Base-by-base conservation (phyloP, 2,888 invertebrate species). In the Sabatieria punctata region DNA sequence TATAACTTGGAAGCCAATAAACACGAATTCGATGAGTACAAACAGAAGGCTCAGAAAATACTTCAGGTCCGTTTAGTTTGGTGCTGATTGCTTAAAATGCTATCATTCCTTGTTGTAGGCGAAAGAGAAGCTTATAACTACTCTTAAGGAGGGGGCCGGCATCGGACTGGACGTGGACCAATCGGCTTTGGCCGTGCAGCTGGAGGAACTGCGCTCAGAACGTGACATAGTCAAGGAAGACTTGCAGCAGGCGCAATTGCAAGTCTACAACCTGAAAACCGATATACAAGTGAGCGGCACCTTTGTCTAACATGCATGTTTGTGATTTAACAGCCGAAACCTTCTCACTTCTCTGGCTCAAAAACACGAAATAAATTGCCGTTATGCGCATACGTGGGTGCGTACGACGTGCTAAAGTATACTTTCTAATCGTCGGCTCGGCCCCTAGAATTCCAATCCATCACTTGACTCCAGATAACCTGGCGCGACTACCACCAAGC, bases 11-110 rank as follows among this genome's bases (percentile, higher is more conserved):
- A 70, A 21, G 57, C 64, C 22, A 63, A 68, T 21, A 67, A 68
- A 53, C 68, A 66, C 54, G 82, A 84, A 61, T 73, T 82, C 57
- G 75, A 77, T 46, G 78, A 79, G 46, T 83, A 84, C 65, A 77
- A 80, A 55, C 75, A 76, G n/a, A 78, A 83, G 58, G 83, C 83
- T 1, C 76, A 80, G 56, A 74, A 77, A 52, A 80, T 82, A 49
- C 66, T 84, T 8, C 78, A 78, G 64, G 78, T 78, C 45, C 6
- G 47, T 38, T 11, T 35, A 23, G 2, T 18, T 50, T 19, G n/a
- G n/a, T n/a, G n/a, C n/a, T n/a, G n/a, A n/a, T n/a, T n/a, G n/a
- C n/a, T n/a, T n/a, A n/a, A n/a, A n/a, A n/a, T n/a, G n/a, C n/a
- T n/a, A n/a, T n/a, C 38, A 15, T 2, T 46, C 23, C 48, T 18